Conservation (phyloP, 2,888 invertebrate species). For the Dimorphilus gyrociliatus region DNA sequence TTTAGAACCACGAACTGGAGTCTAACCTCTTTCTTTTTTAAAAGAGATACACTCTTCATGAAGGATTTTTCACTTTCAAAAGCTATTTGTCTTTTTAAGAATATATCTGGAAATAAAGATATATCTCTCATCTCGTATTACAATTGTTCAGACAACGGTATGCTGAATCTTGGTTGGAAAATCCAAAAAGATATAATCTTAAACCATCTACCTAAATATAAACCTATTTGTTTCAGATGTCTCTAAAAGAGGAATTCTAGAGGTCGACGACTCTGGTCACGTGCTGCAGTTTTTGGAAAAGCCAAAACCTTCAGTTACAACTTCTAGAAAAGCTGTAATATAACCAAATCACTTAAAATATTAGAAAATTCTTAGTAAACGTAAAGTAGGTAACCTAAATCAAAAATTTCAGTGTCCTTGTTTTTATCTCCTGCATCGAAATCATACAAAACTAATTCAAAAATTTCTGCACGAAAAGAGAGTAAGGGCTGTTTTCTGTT, state of each 20-base stretch:
- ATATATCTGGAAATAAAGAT: too few relatives aligned
- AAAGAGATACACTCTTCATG: too few relatives aligned
- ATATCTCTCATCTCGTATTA: too few relatives aligned
- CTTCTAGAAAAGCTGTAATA: conserved; percentile 10
- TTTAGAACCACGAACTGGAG: too few relatives aligned
- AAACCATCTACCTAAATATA: too few relatives aligned
- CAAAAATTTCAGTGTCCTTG: conserved; percentile 11
- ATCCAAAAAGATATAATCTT: too few relatives aligned
- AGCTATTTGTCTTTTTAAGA: too few relatives aligned
- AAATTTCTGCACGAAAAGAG: conserved; percentile 7
- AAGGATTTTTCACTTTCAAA: too few relatives aligned
- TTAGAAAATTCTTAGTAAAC: conserved; percentile 1
- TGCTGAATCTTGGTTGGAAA: too few relatives aligned
- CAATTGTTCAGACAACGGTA: too few relatives aligned
- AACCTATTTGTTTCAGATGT: conserved; percentile 8
- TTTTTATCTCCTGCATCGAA: conserved; percentile 8
- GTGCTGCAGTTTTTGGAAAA: conserved; percentile 10
- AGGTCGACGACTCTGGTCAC: conserved; percentile 4
- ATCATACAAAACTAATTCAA: conserved; percentile 4
- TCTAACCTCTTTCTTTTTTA: too few relatives aligned
- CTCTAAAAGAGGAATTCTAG: conserved; percentile 10
- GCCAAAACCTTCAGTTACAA: conserved; percentile 9
- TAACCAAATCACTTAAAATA: too few relatives aligned
- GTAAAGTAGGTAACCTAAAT: background rate
- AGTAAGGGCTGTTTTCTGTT: conserved; percentile 4